Base-by-base conservation (phyloP, 2,113 vertebrate genomes). In the Rhinichthys klamathensis region DNA sequence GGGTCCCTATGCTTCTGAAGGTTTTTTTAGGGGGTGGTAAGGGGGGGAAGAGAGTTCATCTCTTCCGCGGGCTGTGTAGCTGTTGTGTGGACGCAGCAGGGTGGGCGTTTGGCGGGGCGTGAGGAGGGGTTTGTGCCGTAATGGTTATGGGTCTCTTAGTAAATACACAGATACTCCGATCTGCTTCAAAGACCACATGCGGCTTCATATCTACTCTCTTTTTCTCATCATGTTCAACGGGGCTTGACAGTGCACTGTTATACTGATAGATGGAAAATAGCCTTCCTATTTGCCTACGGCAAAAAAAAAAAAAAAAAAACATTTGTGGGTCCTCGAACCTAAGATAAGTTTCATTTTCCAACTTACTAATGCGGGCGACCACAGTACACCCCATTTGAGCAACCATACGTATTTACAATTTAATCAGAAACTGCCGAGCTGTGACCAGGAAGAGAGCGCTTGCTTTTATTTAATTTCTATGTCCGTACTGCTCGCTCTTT, bases 1-100 rank as follows among this genome's bases (percentile, higher is more conserved):
- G 87, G 90, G 92, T 94, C 92, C 91, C 92, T 93, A 86, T 92
- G 91, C 90, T 89, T 87, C 18, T 65, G 88, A 92, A 91, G 85
- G 89, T 83, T 90, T 84, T 30, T 86, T 80, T 54, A 82, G 46
- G n/a, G 16, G 6, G 72, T 49, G 60, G 77, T 61, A 30, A 27
- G 10, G 27, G 10, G 27, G 56, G 30, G 49, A 54, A n/a, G 4
- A 87, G 91, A 92, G 91, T 86, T 83, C 88, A 91, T 92, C 87
- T 92, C 92, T 87, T 92, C 91, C 92, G 83, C 87, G 41, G 85
- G 92, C 88, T 87, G 90, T 91, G 91, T 86, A 89, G 88, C 92
- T 92, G 89, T 90, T 93, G 93, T 89, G 86, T 80, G 84, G 89
- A 84, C 84, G 81, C 91, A 89, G 91, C 89, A 90, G 88, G 90